Percentiles rank a stretch among this genome's conserved stretches.
phyloP scores from a whole-genome alignment of 1,140 invertebrate genomes.

The Caerostris extrusa region DNA sequence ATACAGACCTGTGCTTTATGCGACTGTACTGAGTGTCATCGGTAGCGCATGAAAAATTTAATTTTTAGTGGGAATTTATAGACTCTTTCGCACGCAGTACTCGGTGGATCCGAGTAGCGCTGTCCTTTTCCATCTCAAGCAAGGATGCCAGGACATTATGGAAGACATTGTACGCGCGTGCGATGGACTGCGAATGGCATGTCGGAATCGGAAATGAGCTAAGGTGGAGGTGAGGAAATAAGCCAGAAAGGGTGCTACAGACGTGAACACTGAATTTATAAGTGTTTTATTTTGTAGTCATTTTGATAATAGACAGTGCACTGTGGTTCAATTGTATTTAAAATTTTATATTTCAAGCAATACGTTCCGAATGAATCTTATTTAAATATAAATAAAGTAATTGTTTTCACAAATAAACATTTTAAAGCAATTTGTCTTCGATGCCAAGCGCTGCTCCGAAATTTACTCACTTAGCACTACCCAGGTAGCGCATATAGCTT shows the following conservation, averaged over 20 bases:
- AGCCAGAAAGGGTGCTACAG: background rate
- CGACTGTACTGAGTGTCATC: background rate
- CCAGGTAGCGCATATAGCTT: too few relatives aligned
- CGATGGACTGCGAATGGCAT: background rate
- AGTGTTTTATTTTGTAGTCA: background rate
- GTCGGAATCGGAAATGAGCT: background rate
- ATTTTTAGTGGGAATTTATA: background rate
- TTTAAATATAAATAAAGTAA: background rate
- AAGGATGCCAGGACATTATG: background rate
- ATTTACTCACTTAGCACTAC: too few relatives aligned
- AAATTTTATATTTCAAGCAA: background rate
- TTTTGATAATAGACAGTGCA: too few relatives aligned
- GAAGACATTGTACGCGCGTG: background rate
- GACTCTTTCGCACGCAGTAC: background rate
- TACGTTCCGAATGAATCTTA: background rate
- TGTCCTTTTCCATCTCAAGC: background rate
- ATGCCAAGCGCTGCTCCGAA: too few relatives aligned
- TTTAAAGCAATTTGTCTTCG: background rate
- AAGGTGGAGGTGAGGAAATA: background rate
- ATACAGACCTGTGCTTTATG: background rate
- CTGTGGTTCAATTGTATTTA: background rate
- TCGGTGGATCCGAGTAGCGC: background rate
- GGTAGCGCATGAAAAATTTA: background rate
- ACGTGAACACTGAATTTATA: background rate
- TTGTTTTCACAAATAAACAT: background rate